phyloP scores from a whole-genome alignment of 2,888 invertebrate genomes.

The Macaria liturata region DNA sequence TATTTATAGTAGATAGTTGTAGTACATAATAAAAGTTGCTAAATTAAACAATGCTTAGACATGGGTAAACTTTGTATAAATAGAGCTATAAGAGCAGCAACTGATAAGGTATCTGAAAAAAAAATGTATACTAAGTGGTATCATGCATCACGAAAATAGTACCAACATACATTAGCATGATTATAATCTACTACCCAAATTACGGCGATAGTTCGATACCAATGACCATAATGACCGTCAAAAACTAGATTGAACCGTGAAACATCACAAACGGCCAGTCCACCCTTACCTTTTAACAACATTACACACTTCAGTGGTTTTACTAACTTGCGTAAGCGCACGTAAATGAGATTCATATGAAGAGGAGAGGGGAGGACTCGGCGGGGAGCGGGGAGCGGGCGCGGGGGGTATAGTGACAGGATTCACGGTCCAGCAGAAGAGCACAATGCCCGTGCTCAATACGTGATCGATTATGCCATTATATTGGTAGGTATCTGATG shows the following conservation, averaged over 20 bases:
- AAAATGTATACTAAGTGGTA: too few species aligned
- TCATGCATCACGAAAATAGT: too few species aligned
- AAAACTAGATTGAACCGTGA: constrained; percentile 21
- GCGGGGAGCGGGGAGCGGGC: constrained; percentile 33
- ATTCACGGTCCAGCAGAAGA: constrained; percentile 80
- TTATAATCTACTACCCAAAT: too few species aligned
- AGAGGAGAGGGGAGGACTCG: constrained; percentile 46
- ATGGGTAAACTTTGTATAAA: too few species aligned
- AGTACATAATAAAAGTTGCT: too few species aligned
- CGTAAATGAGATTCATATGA: constrained; percentile 78
- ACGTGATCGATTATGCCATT: constrained; percentile 80
- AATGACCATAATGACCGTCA: constrained; percentile 10
- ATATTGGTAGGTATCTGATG: constrained; percentile 51
- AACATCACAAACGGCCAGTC: constrained; percentile 23
- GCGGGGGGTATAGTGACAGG: constrained; percentile 70
- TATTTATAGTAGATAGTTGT: too few species aligned
- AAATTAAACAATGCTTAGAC: too few species aligned
- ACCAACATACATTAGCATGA: too few species aligned
- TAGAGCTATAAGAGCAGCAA: too few species aligned
- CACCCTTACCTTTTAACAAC: constrained; percentile 59
- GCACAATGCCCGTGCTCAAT: constrained; percentile 79
- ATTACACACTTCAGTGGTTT: constrained; percentile 68
- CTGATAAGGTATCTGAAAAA: too few species aligned
- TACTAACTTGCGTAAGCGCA: constrained; percentile 78
- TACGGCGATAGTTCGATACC: too few species aligned